These are phyloP conservation scores for Hyperoplus lanceolatus DNA, from an alignment of 2,797 vertebrate genomes.

Conservation along the genomic window DNA sequence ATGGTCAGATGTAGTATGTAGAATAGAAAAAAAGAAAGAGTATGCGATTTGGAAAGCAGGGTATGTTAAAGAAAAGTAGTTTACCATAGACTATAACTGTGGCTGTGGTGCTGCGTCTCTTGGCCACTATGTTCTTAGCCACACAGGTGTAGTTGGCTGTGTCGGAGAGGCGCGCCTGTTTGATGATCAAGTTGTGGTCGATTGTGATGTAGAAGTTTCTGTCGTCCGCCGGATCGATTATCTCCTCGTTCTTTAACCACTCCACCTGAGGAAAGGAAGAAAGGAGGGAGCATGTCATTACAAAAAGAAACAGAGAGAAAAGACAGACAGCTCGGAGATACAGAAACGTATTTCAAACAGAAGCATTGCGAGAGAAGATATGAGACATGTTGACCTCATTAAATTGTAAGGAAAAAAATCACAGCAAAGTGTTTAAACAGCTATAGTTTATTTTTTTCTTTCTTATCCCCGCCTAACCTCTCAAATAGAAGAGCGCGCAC, in stretches of 20 bases:
- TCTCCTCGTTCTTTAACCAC: slow-evolving; percentile 98
- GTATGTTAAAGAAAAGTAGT: not conserved
- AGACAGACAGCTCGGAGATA: not conserved
- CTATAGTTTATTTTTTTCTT: slow-evolving; percentile 23
- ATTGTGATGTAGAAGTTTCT: slow-evolving; percentile 99
- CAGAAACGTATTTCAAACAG: not conserved
- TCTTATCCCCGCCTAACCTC: slow-evolving; percentile 48
- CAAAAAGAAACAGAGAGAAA: not conserved
- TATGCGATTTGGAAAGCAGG: not conserved
- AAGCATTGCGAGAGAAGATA: slow-evolving; percentile 1
- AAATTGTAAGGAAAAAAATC: slow-evolving; percentile 40
- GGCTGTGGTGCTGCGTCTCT: slow-evolving; percentile 96
- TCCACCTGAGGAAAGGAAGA: slow-evolving; percentile 88
- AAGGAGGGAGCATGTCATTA: not conserved
- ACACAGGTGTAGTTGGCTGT: slow-evolving; percentile 98
- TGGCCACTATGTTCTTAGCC: slow-evolving; percentile 98
- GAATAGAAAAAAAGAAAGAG: too few species aligned
- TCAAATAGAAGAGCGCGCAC: slow-evolving; percentile 56
- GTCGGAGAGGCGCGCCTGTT: slow-evolving; percentile 97
- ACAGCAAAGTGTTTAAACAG: slow-evolving; percentile 54
- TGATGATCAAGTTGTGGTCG: slow-evolving; percentile 99
- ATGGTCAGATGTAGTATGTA: too few species aligned
- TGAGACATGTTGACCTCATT: slow-evolving; percentile 50
- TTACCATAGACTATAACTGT: slow-evolving; percentile 97
- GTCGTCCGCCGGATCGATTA: slow-evolving; percentile 96